Evolutionary conservation across 2,113 vertebrate genomes (phyloP).

Genomic region (Oryzias melastigma): DNA sequence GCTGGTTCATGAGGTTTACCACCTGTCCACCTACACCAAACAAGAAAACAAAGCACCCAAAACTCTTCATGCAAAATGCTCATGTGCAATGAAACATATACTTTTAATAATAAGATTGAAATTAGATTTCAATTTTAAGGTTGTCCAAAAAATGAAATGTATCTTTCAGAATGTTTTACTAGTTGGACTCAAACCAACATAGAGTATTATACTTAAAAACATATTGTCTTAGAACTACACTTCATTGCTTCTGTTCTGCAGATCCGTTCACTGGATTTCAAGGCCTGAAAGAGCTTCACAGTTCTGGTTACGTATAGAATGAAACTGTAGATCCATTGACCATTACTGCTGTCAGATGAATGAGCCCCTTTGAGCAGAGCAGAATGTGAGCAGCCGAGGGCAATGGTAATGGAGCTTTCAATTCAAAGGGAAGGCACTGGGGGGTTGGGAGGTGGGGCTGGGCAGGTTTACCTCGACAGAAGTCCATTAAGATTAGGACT

Average conservation of each 20-base stretch:
- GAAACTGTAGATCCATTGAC: constrained; percentile 14
- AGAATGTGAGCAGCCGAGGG: constrained; percentile 13
- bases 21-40: constrained; percentile 87
- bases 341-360: constrained; percentile 1
- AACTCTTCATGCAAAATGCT: too few relatives aligned
- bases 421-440: not conserved
- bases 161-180: not conserved
- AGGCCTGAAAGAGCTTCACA: too few relatives aligned
- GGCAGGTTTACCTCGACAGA: constrained; percentile 87
- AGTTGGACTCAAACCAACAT: not conserved
- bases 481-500: constrained; percentile 97
- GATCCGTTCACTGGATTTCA: not conserved
- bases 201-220: not conserved
- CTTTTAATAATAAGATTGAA: too few relatives aligned
- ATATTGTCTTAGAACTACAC: not conserved
- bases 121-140: too few relatives aligned
- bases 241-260: not conserved
- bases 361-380: constrained; percentile 6
- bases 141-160: not conserved
- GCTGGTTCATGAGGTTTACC: constrained; percentile 97
- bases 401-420: constrained; percentile 30
- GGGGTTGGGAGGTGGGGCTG: not conserved
- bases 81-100: too few relatives aligned
- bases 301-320: constrained; percentile 3
- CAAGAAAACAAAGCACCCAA: not conserved